Conservation (phyloP, 2,888 invertebrate species). For the Drosophila paracracens region DNA sequence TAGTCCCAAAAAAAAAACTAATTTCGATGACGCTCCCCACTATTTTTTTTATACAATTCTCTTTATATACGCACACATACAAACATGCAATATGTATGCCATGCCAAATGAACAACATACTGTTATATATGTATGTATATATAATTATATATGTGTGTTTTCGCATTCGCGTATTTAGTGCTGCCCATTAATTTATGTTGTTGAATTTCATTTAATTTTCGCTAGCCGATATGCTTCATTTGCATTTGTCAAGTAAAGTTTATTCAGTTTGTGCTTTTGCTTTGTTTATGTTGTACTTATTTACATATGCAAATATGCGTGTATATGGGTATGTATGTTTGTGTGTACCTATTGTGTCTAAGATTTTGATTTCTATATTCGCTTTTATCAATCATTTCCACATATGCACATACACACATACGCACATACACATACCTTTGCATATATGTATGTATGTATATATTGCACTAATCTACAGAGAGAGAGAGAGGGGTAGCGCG, state of each 20-base stretch:
- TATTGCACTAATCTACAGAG: constrained; percentile 22
- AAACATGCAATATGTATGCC: neutral
- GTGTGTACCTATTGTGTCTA: constrained; percentile 8
- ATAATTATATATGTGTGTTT: neutral
- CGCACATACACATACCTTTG: neutral
- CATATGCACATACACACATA: neutral
- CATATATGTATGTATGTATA: neutral
- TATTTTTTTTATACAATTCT: neutral
- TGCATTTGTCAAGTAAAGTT: constrained; percentile 28
- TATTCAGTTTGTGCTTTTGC: constrained; percentile 1
- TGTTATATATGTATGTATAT: neutral
- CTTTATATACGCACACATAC: neutral
- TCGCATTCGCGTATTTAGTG: constrained; percentile 4
- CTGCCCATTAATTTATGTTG: constrained; percentile 14
- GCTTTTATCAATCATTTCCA: constrained; percentile 24
- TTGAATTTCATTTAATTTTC: constrained; percentile 39
- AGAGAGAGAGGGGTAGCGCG: constrained; percentile 18
- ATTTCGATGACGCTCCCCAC: neutral
- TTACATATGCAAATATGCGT: neutral
- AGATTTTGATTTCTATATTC: constrained; percentile 13
- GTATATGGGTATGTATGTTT: neutral
- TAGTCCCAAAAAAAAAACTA: neutral
- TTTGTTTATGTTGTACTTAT: neutral
- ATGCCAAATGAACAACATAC: neutral
- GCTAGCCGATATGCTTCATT: constrained; percentile 32